Evolutionary conservation across 2,888 invertebrate species (phyloP).

Genomic region (Oithona nana): DNA sequence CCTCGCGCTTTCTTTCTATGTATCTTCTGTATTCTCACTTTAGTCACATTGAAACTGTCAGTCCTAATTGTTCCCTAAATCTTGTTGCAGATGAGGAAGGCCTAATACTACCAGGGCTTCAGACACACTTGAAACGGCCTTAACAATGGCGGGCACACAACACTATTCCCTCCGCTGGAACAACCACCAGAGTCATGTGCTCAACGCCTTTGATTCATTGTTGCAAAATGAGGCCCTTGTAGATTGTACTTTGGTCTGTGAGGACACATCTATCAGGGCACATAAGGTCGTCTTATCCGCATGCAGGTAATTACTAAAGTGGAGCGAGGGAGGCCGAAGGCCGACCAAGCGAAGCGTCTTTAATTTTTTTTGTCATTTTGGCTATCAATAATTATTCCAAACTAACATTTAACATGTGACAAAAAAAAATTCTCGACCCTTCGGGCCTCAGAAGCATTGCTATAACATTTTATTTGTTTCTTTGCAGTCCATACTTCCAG

Average conservation of each 20-base stretch:
- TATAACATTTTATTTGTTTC: no score
- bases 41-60: no score
- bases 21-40: no score
- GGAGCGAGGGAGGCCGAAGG: no score
- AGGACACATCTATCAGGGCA: constrained; percentile 48
- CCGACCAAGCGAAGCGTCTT: no score
- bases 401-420: background rate
- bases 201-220: constrained; percentile 69
- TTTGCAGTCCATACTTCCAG: constrained; percentile 59
- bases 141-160: no score
- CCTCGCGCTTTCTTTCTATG: no score
- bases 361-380: no score
- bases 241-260: constrained; percentile 25
- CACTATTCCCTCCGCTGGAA: constrained; percentile 84
- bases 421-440: background rate
- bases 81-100: background rate
- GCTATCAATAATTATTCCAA: background rate
- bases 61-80: no score
- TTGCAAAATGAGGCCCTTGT: constrained; percentile 32
- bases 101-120: no score
- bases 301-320: constrained; percentile 35
- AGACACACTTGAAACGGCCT: no score
- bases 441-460: no score
- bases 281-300: constrained; percentile 81
- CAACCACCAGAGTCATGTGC: constrained; percentile 72